These are phyloP conservation scores for Armadillidium nasatum DNA, from an alignment of 1,140 invertebrate genomes.

Conservation along the genomic window DNA sequence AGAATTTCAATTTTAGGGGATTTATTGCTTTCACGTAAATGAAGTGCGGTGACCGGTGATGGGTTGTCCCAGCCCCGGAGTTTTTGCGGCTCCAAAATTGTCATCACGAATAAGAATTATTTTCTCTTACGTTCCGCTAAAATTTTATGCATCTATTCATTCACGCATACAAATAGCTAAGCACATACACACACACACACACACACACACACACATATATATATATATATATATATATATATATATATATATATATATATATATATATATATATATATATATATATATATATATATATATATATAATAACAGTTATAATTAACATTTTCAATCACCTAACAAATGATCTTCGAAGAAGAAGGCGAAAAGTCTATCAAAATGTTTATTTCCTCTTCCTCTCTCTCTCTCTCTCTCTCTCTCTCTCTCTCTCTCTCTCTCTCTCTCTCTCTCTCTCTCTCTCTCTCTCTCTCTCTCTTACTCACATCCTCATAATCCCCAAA, in stretches of 20 bases:
- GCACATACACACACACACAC: neutral
- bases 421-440: neutral
- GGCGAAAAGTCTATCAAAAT: neutral
- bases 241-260: constrained; percentile 3
- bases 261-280: constrained; percentile 15
- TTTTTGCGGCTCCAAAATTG: no score
- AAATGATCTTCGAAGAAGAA: neutral
- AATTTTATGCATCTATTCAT: neutral
- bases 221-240: constrained; percentile 14
- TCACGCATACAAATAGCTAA: neutral
- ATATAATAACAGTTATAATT: neutral
- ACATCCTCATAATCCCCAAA: neutral
- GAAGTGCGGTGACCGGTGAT: no score
- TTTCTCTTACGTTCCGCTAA: neutral
- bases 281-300: constrained; percentile 15
- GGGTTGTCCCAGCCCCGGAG: no score
- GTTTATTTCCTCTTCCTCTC: neutral
- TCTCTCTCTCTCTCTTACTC: constrained; percentile 4
- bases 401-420: constrained; percentile 11
- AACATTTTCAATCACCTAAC: neutral
- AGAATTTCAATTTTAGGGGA: neutral
- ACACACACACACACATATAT: neutral
- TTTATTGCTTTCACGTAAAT: neutral
- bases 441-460: constrained; percentile 1
- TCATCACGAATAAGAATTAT: no score